Base-by-base conservation (phyloP, 2,797 vertebrate genomes). In the Oreochromis grahami region DNA sequence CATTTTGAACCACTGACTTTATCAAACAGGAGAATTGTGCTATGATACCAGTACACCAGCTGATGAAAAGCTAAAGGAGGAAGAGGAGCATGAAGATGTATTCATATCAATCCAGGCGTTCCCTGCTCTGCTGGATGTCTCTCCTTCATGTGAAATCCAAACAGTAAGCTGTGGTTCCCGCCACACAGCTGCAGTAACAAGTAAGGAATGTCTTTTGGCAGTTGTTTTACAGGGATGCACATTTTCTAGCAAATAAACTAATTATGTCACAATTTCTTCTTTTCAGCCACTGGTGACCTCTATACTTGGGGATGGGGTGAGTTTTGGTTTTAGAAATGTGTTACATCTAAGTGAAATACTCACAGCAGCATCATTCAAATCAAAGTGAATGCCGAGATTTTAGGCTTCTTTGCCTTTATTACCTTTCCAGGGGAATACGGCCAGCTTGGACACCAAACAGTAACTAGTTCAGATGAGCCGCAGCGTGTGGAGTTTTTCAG, bases 291-390 rank as follows among this genome's bases (percentile, higher is more conserved):
- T 0, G 98, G 98, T 0, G 95, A 97, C 79, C 97, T 99, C 58
- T 99, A 97, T 92, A 98, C 98, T 17, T 99, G 98, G 98, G 98
- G 98, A 87, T 99, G 98, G 98, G 98, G 98, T 99, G 96, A 97
- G 92, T 52, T 55, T 63, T 83, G 14, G 12, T 36, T 52, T 70
- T 32, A 45, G 1, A 34, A 53, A 65, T 55, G 48, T 63, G 9
- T 80, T 74, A 1, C 8, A 12, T 19, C 6, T 48, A 29, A n/a
- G 5, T 7, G 5, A 5, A 58, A 24, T 68, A 32, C 3, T 29
- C 41, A 70, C 5, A 45, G 14, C 15, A 19, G 68, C 3, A 48
- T 48, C 9, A 41, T 45, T 14, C 19, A 17, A 19, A 15, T 32
- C 8, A 68, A 76, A 21, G 10, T 50, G 15, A 48, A 17, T 8